Conservation (phyloP, 2,113 vertebrate genomes). For the Asarcornis scutulata region DNA sequence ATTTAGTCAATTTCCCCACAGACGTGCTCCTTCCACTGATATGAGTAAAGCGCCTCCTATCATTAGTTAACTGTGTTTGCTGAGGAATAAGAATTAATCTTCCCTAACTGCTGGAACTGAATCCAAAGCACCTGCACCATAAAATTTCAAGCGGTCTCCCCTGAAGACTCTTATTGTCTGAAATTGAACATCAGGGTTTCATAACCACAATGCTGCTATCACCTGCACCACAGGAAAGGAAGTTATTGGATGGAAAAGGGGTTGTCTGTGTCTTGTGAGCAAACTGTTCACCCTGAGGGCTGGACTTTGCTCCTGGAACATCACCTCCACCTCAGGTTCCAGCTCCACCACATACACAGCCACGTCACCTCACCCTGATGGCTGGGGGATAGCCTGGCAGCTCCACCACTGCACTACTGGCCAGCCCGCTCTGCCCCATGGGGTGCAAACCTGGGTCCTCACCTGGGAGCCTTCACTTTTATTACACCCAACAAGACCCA, state of each 20-base stretch:
- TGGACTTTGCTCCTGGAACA: not conserved
- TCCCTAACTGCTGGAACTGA: not conserved
- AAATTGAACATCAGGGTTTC: not conserved
- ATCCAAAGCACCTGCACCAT: not conserved
- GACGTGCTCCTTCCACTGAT: not conserved
- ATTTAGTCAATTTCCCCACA: not conserved
- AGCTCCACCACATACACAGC: not conserved
- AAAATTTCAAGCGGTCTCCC: not conserved
- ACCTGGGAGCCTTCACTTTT: not conserved
- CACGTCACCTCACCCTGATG: accelerated
- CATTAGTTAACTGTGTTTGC: not conserved
- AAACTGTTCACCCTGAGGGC: not conserved
- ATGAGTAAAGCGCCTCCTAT: not conserved
- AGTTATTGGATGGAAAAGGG: not conserved
- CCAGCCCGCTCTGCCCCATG: not conserved
- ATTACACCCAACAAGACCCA: not conserved
- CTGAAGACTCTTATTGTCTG: not conserved
- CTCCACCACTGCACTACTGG: not conserved
- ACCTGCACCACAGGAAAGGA: not conserved
- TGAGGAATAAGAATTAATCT: not conserved
- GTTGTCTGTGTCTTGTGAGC: not conserved
- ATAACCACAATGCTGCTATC: accelerated
- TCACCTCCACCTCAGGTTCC: not conserved
- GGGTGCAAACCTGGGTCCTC: not conserved
- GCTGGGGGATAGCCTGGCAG: not conserved